Base-by-base conservation (phyloP, 2,113 vertebrate species). In the Sinocyclocheilus rhinocerous region DNA sequence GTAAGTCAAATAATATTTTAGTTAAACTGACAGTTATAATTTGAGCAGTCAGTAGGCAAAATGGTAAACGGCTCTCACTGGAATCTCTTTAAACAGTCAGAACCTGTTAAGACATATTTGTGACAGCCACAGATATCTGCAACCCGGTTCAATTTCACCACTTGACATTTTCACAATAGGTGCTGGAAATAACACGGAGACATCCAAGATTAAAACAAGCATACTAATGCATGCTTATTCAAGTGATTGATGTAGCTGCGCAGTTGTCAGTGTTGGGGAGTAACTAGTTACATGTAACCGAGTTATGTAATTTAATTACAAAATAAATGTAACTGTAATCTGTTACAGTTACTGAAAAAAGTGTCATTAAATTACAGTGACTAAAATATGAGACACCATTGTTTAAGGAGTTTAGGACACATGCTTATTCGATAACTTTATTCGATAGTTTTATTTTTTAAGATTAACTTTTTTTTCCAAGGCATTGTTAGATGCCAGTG, bases 151-250 rank as follows among this genome's bases (percentile, higher is more conserved):
- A 39, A 48, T 81, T 88, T 90, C 79, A 89, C 10, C 29, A 80
- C n/a, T 57, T 57, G 85, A 89, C 85, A 78, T 83, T 59, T n/a
- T 50, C 77, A 72, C 72, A 86, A 67, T 45, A 59, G 83, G 55
- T 22, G 72, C 39, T 42, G 78, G 67, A 59, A 85, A 79, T 61
- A 67, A 65, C 86, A 29, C 13, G 11, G 79, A 76, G 45, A 42
- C 61, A 65, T 70, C 79, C 81, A 86, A 87, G 84, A 89, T 87
- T 90, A 88, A 85, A 86, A 89, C 83, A 82, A 76, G 84, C 77
- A 81, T 84, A 72, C 61, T 87, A 86, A 87, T 87, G 83, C 88
- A 63, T 84, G 85, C 69, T 87, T 86, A 87, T 84, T 87, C 80
- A 59, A 87, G 83, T 85, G 84, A 70, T 81, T 76, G 80, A 84